Conservation (phyloP, 2,888 invertebrate species). For the Cheilosia scutellata region DNA sequence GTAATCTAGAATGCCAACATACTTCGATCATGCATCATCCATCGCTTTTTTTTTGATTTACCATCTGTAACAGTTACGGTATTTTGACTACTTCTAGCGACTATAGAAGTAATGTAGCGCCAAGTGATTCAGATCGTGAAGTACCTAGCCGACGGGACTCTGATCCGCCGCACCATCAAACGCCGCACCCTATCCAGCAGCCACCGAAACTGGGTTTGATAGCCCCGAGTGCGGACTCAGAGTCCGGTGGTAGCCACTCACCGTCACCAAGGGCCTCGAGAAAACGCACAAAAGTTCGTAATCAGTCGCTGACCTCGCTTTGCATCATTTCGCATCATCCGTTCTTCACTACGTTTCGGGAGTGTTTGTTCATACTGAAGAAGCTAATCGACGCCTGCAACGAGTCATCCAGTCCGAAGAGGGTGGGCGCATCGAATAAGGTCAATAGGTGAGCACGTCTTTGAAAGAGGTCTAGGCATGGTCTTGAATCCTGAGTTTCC, state of each 20-base stretch:
- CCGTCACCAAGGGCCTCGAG: constrained; percentile 93
- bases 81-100: constrained; percentile 89
- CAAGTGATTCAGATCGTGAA: constrained; percentile 95
- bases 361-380: constrained; percentile 97
- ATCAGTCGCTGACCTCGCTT: constrained; percentile 97
- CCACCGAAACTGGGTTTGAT: constrained; percentile 88
- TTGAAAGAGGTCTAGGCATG: background rate
- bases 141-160: constrained; percentile 90
- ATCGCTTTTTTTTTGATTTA: constrained; percentile 51
- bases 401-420: constrained; percentile 94
- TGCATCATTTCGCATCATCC: constrained; percentile 99
- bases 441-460: constrained; percentile 88
- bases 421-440: constrained; percentile 95
- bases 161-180: constrained; percentile 84
- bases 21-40: background rate
- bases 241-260: constrained; percentile 94
- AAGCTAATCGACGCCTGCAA: constrained; percentile 99
- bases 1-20: constrained; percentile 75
- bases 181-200: constrained; percentile 78
- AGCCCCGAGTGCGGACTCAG: constrained; percentile 90
- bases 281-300: constrained; percentile 92
- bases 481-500: background rate
- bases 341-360: constrained; percentile 99
- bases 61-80: constrained; percentile 83
- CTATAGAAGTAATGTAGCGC: constrained; percentile 95